Evolutionary conservation across 2,888 invertebrate species (phyloP).

Genomic region (Hirudinaria manillensis): DNA sequence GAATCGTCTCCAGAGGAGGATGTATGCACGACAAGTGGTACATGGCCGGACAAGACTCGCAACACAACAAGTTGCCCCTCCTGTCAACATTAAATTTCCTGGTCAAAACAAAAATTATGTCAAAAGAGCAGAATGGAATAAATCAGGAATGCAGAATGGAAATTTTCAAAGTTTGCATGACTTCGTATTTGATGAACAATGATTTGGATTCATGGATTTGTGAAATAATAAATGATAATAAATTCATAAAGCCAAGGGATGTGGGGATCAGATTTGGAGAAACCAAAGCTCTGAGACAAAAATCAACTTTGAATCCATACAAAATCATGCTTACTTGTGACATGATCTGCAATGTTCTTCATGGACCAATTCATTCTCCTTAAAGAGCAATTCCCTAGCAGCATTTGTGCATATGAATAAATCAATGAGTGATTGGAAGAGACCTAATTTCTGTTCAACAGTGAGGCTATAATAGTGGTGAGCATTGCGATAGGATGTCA

Average conservation of each 20-base stretch:
- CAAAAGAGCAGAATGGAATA: too few species aligned
- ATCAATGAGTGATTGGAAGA: slow-evolving; percentile 16
- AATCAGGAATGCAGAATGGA: too few species aligned
- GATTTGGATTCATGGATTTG: too few species aligned
- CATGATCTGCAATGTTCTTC: slow-evolving; percentile 27
- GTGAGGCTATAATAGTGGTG: slow-evolving; percentile 15
- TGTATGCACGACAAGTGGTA: slow-evolving; percentile 94
- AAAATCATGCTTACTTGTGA: slow-evolving; percentile 21
- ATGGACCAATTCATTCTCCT: slow-evolving; percentile 21
- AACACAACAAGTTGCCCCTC: slow-evolving; percentile 83
- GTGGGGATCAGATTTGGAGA: too few species aligned
- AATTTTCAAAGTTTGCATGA: too few species aligned
- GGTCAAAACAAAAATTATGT: slow-evolving; percentile 47
- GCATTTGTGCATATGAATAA: slow-evolving; percentile 12
- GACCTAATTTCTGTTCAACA: not conserved
- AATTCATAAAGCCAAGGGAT: too few species aligned
- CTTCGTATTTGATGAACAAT: too few species aligned
- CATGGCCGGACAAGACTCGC: slow-evolving; percentile 95
- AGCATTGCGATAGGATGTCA: not conserved
- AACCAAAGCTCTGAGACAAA: too few species aligned
- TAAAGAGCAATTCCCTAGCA: slow-evolving; percentile 15
- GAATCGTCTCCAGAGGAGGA: slow-evolving; percentile 64
- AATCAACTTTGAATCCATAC: not conserved
- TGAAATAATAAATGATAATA: too few species aligned
- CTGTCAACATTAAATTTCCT: slow-evolving; percentile 54